Percentiles rank a stretch among this genome's conserved stretches.
phyloP scores from a whole-genome alignment of 2,797 vertebrate genomes.

The Fistularia commersonii region DNA sequence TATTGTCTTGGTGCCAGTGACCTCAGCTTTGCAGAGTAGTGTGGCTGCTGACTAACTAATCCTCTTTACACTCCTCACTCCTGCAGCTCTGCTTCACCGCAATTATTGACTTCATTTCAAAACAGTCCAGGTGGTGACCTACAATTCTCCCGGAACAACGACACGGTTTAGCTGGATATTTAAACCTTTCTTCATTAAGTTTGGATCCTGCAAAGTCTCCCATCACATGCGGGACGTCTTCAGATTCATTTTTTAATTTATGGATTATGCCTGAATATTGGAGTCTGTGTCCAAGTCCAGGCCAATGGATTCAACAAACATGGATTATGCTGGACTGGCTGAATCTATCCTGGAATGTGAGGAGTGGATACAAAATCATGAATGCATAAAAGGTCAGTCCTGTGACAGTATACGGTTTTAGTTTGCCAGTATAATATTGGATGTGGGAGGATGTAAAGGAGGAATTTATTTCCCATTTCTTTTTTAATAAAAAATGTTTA shows the following conservation, averaged over 20 bases:
- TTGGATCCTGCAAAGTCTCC: slow-evolving; percentile 6
- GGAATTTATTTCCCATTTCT: no score
- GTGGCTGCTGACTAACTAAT: slow-evolving; percentile 73
- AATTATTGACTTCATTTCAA: slow-evolving; percentile 49
- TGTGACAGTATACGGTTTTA: not conserved
- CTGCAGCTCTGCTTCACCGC: slow-evolving; percentile 42
- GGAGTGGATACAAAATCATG: slow-evolving; percentile 25
- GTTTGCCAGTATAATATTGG: not conserved
- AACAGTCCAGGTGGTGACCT: slow-evolving; percentile 51
- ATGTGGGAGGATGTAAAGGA: not conserved
- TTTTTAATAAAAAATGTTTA: no score
- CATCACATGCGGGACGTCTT: slow-evolving; percentile 2
- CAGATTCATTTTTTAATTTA: slow-evolving; percentile 5
- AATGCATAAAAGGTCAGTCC: slow-evolving; percentile 47
- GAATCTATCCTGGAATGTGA: slow-evolving; percentile 23
- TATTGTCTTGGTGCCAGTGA: slow-evolving; percentile 29
- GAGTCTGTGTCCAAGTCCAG: not conserved
- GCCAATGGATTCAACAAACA: slow-evolving; percentile 31
- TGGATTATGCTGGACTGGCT: slow-evolving; percentile 31
- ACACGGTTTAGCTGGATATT: slow-evolving; percentile 9
- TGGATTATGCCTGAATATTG: slow-evolving; percentile 32
- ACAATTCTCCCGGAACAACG: slow-evolving; percentile 20
- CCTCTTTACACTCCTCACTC: slow-evolving; percentile 67
- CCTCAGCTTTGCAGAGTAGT: slow-evolving; percentile 28
- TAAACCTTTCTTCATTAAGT: not conserved